Conservation (phyloP, 2,888 invertebrate genomes). For the Drosophila paranaensis region DNA sequence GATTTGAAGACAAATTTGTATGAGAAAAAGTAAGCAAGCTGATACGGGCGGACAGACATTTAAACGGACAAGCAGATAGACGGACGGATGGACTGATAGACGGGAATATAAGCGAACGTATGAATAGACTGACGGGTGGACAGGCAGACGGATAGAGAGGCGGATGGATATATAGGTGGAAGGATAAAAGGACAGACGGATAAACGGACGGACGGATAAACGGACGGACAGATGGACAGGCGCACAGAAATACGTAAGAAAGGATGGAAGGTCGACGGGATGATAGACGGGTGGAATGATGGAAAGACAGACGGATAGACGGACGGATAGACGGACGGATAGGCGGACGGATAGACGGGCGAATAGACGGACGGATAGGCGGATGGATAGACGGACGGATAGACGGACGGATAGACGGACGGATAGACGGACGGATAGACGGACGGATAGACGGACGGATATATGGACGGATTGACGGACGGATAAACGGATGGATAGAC, state of each 20-base stretch:
- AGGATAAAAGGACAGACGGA: neutral
- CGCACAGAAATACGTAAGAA: neutral
- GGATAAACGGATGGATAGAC: neutral
- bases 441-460: rapidly evolving
- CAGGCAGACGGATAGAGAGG: no score
- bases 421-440: neutral
- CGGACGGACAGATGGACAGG: neutral
- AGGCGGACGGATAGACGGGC: no score
- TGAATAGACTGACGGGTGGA: neutral
- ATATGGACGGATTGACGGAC: neutral
- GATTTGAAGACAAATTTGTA: neutral
- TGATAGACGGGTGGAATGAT: neutral
- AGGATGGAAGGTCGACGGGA: neutral
- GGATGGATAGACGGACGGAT: no score
- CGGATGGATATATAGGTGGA: neutral
- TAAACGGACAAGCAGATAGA: neutral
- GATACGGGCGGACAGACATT: neutral
- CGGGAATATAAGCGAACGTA: neutral
- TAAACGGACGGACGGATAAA: neutral
- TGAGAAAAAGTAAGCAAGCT: neutral
- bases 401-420: no score
- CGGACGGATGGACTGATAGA: neutral
- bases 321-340: neutral
- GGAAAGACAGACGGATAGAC: neutral
- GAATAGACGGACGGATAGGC: neutral